Evolutionary conservation across 2,797 vertebrate species (phyloP).

Genomic region (Cossypha dichroa): DNA sequence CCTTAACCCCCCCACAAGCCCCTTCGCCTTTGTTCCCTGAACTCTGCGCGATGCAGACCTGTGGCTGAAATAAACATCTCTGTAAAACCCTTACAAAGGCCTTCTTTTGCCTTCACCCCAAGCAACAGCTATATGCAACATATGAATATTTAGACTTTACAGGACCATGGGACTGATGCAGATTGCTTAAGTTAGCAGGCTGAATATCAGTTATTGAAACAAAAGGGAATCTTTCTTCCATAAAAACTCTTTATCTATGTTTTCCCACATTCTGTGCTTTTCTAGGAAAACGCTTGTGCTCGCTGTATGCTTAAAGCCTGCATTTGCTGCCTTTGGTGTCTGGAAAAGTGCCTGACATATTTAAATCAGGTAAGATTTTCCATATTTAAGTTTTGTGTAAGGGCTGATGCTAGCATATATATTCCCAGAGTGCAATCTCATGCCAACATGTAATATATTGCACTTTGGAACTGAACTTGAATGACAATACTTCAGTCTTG

Average conservation of each 20-base stretch:
- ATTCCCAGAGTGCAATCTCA: neutral
- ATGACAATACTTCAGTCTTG: neutral
- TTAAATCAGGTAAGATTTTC: slow-evolving; percentile 91
- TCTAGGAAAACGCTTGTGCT: slow-evolving; percentile 93
- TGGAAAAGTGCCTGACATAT: slow-evolving; percentile 99
- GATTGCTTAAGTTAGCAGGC: neutral
- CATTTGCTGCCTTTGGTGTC: slow-evolving; percentile 98
- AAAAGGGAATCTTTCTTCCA: neutral
- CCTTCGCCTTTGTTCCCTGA: too few relatives aligned
- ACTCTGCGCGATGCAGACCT: too few relatives aligned
- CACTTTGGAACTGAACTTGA: neutral
- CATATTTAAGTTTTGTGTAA: neutral
- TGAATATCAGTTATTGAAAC: neutral
- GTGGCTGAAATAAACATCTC: too few relatives aligned
- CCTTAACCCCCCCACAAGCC: too few relatives aligned
- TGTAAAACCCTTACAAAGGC: too few relatives aligned
- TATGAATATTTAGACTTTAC: neutral
- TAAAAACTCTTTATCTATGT: neutral
- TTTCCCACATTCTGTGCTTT: neutral
- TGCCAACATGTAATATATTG: neutral
- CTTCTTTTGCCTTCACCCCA: too few relatives aligned
- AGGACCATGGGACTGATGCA: neutral
- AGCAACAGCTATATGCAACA: too few relatives aligned
- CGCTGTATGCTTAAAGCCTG: slow-evolving; percentile 93
- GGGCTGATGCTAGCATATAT: neutral